Evolutionary conservation across 2,113 vertebrate species (phyloP), one percentile per base, ranked within the genome.

Genomic region (Ictalurus punctatus): DNA sequence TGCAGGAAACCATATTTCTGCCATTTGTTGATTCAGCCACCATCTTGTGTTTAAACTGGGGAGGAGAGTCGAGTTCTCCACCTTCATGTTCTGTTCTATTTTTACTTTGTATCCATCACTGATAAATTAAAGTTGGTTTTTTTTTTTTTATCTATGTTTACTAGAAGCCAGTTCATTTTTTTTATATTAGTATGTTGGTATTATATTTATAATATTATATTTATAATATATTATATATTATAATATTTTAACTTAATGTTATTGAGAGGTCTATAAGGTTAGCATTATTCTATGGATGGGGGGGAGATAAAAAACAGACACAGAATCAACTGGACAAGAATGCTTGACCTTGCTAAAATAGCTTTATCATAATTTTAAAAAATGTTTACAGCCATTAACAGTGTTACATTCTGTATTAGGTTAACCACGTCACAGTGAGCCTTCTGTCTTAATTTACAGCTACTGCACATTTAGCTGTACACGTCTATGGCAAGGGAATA

Each of bases 281-380:
- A 17, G 17, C 0, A 2, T 13, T 0, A 61, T 83, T 10, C 21
- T 63, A 7, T 44, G 81, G 13, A 63, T 14, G 19, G 52, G 40
- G 48, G 48, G 48, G 48, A 71, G 16, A 52, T n/a, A 80, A 73
- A 12, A 30, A 17, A 52, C 65, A 23, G 19, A 91, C 90, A 91
- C 88, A 92, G 86, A 85, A 94, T 83, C 80, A 86, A 91, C 88
- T 71, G 88, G 83, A 86, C 91, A 76, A 63, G 90, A 76, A 73
- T 92, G 13, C 59, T 94, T 94, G 95, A 94, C 93, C 94, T 96
- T 93, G 95, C 95, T 96, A 96, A 96, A 96, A 96, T 96, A 96
- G 94, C 95, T 96, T 96, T 96, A 95, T 96, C 95, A 93, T 95
- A 93, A 94, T 95, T 93, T 95, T 95, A 92, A 96, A 96, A 96